Evolutionary conservation across 2,888 invertebrate genomes (phyloP).

Genomic region (Neuroscelio doddi): DNA sequence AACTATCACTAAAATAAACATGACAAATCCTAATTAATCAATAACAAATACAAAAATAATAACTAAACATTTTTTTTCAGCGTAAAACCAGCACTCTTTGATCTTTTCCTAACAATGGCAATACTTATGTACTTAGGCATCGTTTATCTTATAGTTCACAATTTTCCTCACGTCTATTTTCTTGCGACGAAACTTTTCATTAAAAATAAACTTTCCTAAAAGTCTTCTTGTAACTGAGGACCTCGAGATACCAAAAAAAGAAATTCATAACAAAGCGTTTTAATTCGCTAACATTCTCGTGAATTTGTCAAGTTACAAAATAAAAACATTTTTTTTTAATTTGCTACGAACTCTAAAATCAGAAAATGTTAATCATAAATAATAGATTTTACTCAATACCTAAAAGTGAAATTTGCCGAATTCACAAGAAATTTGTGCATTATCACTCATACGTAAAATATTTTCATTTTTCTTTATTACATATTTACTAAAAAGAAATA

Average conservation of each 20-base stretch:
- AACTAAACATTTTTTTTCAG: slow-evolving; percentile 80
- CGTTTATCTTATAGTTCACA: slow-evolving; percentile 86
- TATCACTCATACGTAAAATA: too few species aligned
- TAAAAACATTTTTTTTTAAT: not conserved
- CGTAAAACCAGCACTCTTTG: slow-evolving; percentile 98
- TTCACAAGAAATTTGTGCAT: too few species aligned
- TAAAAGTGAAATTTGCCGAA: too few species aligned
- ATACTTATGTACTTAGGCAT: slow-evolving; percentile 89
- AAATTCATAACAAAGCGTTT: not conserved
- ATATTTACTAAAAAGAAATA: too few species aligned
- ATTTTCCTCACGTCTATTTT: slow-evolving; percentile 80
- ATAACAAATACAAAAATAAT: not conserved
- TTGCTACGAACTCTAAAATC: too few species aligned
- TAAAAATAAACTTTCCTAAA: slow-evolving; percentile 64
- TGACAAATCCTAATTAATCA: not conserved
- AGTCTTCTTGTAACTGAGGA: slow-evolving; percentile 5
- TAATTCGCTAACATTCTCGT: not conserved
- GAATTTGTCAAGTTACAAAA: too few species aligned
- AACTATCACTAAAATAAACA: too few species aligned
- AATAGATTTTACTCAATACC: not conserved
- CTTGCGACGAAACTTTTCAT: slow-evolving; percentile 71
- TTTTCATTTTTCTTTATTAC: too few species aligned
- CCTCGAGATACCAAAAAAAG: slow-evolving; percentile 13
- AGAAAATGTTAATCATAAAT: too few species aligned
- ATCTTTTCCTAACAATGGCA: slow-evolving; percentile 90